Percentiles rank a stretch among this genome's conserved stretches.
These are phyloP conservation scores for Spilogale gracilis DNA, from an alignment of 2,113 vertebrate species.

Conservation along the genomic window DNA sequence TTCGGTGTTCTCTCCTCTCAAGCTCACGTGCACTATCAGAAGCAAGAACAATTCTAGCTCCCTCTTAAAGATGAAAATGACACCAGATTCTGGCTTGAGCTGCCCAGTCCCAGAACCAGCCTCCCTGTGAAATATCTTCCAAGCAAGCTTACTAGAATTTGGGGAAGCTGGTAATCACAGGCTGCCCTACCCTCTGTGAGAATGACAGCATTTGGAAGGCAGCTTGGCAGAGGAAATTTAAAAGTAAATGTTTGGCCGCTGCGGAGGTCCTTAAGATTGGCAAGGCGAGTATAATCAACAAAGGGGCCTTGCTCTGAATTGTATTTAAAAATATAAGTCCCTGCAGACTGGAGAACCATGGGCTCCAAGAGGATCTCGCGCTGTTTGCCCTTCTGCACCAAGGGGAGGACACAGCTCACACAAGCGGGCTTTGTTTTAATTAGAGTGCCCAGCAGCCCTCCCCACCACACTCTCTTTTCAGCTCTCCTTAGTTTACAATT, in stretches of 20 bases:
- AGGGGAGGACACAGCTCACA: background rate
- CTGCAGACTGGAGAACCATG: constrained; percentile 38
- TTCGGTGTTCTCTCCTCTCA: constrained; percentile 3
- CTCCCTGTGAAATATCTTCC: constrained; percentile 46
- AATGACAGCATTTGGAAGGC: constrained; percentile 66
- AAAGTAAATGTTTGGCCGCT: constrained; percentile 79
- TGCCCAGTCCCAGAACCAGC: background rate
- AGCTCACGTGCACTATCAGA: background rate
- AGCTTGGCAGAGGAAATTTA: constrained; percentile 56
- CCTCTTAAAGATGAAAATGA: background rate
- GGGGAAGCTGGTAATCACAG: background rate
- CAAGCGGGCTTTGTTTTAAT: constrained; percentile 78
- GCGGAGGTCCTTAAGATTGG: constrained; percentile 70
- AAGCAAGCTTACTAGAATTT: constrained; percentile 12
- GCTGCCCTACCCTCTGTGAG: constrained; percentile 5
- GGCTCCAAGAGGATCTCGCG: background rate
- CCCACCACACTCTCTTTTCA: background rate
- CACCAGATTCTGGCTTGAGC: background rate
- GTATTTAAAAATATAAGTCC: constrained; percentile 80
- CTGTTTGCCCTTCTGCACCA: constrained; percentile 22
- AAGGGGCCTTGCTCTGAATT: constrained; percentile 78
- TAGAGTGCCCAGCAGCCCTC: background rate
- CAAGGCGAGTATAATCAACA: constrained; percentile 68
- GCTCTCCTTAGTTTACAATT: constrained; percentile 69
- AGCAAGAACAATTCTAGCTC: background rate